Conservation (phyloP, 2,797 vertebrate species). For the Sebastes itinus region DNA sequence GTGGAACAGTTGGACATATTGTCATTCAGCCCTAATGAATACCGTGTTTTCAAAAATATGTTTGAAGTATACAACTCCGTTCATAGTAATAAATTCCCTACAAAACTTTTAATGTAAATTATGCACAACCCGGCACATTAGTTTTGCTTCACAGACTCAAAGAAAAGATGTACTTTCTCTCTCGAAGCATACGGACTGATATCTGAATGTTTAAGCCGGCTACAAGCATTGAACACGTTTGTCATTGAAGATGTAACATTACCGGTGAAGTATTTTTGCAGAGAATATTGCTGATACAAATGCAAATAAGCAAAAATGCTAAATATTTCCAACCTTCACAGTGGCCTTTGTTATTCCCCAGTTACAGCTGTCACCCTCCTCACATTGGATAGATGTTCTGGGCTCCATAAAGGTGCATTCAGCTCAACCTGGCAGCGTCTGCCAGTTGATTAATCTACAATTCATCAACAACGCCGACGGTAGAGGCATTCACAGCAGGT, state of each 20-base stretch:
- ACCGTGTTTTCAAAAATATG: not conserved
- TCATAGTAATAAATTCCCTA: not conserved
- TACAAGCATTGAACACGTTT: not conserved
- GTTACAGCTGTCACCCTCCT: not conserved
- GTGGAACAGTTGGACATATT: not conserved
- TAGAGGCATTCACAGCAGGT: conserved; percentile 22
- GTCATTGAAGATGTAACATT: conserved; percentile 12
- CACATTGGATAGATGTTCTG: not conserved
- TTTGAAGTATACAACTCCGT: not conserved
- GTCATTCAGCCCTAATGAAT: not conserved
- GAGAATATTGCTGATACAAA: not conserved
- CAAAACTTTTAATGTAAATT: conserved; percentile 4
- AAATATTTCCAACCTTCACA: conserved; percentile 7
- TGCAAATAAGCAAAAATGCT: not conserved
- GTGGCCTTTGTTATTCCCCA: not conserved
- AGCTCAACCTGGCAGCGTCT: not conserved
- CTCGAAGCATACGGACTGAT: not conserved
- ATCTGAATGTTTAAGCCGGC: not conserved
- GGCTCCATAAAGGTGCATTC: not conserved
- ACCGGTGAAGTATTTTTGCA: not conserved
- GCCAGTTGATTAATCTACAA: conserved; percentile 19
- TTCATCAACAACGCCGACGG: conserved; percentile 18
- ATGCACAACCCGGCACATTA: not conserved
- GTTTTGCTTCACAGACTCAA: not conserved
- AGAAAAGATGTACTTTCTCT: not conserved